Conservation (phyloP, 2,113 vertebrate genomes). For the Pluvialis apricaria region DNA sequence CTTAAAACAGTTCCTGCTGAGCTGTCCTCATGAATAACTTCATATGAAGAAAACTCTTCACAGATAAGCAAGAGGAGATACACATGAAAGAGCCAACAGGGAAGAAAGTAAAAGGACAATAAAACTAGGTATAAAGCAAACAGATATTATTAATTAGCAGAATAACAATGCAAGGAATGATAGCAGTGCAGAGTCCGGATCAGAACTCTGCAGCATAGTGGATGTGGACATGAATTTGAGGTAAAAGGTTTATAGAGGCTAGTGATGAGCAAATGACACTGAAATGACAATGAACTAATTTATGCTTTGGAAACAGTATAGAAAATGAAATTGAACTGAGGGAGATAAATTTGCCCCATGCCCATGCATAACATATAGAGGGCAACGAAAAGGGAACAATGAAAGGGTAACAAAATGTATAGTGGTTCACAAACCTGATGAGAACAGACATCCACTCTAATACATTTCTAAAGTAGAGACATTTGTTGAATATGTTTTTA, state of each 20-base stretch:
- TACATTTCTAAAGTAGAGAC: background rate
- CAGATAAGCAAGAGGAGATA: background rate
- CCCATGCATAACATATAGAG: background rate
- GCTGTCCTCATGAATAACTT: background rate
- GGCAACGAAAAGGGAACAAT: background rate
- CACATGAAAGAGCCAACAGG: background rate
- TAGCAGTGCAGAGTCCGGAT: background rate
- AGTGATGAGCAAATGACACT: background rate
- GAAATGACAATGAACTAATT: background rate
- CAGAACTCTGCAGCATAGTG: background rate
- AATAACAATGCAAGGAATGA: background rate
- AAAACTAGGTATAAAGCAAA: background rate
- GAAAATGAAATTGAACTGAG: background rate
- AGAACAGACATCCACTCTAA: background rate
- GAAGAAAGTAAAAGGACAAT: background rate
- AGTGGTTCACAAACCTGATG: background rate
- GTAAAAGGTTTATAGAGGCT: background rate
- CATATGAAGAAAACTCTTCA: background rate
- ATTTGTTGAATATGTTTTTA: background rate
- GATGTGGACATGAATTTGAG: background rate
- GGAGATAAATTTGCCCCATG: background rate
- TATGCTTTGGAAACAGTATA: background rate
- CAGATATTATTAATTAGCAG: background rate
- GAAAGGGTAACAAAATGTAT: background rate
- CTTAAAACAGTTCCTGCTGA: background rate